Percentiles rank a stretch among this genome's conserved stretches.
Evolutionary conservation across 2,888 invertebrate species (phyloP).

Genomic region (Tyria jacobaeae): DNA sequence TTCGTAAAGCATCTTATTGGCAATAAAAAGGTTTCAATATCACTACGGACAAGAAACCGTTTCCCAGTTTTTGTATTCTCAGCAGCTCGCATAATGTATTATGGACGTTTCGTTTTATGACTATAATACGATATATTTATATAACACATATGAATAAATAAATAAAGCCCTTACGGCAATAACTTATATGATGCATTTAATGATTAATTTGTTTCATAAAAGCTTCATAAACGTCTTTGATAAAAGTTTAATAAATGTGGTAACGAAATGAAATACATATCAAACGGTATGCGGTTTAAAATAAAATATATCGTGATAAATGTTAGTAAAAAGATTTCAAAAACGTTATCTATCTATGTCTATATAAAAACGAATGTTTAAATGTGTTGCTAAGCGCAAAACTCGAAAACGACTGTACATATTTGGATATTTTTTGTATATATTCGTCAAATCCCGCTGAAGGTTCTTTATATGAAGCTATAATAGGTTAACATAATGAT

Average conservation of each 20-base stretch:
- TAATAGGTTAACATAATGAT: no score
- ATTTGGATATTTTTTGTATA: no score
- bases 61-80: not conserved
- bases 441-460: no score
- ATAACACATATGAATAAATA: not conserved
- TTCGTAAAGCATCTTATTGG: not conserved
- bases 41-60: not conserved
- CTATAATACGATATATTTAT: no score
- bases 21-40: not conserved
- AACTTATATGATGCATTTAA: not conserved
- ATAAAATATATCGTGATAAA: not conserved
- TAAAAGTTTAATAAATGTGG: not conserved
- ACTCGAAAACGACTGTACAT: no score
- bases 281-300: not conserved
- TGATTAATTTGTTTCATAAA: conserved; percentile 6
- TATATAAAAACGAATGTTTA: no score
- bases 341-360: not conserved
- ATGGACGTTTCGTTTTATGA: not conserved
- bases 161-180: not conserved
- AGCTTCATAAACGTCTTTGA: conserved; percentile 3
- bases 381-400: no score
- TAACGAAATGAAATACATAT: not conserved
- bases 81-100: not conserved
- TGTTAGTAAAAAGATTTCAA: not conserved
- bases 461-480: no score